phyloP scores from a whole-genome alignment of 2,888 invertebrate genomes.

The Melieria picta region DNA sequence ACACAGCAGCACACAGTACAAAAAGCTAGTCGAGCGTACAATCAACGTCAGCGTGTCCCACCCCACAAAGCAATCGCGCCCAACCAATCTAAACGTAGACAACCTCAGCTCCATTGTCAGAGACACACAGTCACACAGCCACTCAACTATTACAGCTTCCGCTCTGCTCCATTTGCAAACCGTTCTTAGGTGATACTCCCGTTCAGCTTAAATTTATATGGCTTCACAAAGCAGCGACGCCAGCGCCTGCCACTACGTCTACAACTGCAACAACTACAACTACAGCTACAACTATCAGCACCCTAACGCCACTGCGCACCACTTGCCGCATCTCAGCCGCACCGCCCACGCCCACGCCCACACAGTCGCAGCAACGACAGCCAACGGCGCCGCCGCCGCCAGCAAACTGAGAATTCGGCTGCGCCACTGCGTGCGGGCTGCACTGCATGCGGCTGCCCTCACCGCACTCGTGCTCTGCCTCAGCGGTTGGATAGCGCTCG shows the following conservation, averaged over 20 bases:
- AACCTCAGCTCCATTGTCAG: neutral
- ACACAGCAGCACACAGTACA: neutral
- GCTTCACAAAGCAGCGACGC: conserved; percentile 44
- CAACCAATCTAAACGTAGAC: neutral
- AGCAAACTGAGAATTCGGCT: conserved; percentile 52
- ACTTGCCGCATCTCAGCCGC: conserved; percentile 26
- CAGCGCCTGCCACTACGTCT: neutral
- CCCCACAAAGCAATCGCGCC: conserved; percentile 1
- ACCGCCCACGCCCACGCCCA: conserved; percentile 33
- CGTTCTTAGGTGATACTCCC: neutral
- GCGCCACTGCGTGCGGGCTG: conserved; percentile 18
- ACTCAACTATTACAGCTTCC: neutral
- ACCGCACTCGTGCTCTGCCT: conserved; percentile 50
- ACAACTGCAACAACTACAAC: conserved; percentile 4
- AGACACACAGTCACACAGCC: neutral
- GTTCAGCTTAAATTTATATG: conserved; percentile 42
- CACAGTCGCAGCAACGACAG: conserved; percentile 31
- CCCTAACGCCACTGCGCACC: conserved; percentile 3
- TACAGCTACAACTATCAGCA: conserved; percentile 12
- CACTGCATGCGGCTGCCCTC: conserved; percentile 44
- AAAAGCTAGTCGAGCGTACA: neutral
- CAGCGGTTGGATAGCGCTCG: conserved; percentile 54
- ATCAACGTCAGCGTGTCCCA: conserved; percentile 11
- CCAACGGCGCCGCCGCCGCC: neutral
- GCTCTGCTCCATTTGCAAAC: neutral